These are phyloP conservation scores for Notospermus geniculatus DNA, from an alignment of 1,140 invertebrate genomes.

Conservation along the genomic window DNA sequence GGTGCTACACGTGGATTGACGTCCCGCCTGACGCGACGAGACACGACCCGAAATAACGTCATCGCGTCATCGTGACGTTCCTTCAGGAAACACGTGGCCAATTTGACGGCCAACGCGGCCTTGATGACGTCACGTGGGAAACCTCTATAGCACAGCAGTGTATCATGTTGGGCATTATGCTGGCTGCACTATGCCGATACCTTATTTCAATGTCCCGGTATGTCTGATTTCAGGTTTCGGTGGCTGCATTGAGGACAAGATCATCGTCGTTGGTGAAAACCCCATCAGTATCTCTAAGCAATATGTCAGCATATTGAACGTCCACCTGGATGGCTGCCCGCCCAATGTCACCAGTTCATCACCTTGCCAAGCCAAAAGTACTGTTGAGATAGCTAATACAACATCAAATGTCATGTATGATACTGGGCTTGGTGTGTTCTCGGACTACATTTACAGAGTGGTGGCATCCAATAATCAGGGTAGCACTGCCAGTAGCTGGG, in stretches of 20 bases:
- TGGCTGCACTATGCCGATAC: too few relatives aligned
- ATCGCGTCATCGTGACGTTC: too few relatives aligned
- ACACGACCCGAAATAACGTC: too few relatives aligned
- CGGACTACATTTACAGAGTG: constrained; percentile 53
- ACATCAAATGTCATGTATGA: constrained; percentile 32
- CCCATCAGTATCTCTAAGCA: constrained; percentile 14
- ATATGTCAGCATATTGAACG: constrained; percentile 30
- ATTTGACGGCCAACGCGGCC: too few relatives aligned
- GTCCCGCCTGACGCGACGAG: too few relatives aligned
- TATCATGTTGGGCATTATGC: too few relatives aligned
- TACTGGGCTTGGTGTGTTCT: constrained; percentile 30
- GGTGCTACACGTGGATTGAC: too few relatives aligned
- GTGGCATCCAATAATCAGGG: constrained; percentile 45
- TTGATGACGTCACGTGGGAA: too few relatives aligned
- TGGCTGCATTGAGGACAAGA: constrained; percentile 39
- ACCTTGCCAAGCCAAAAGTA: constrained; percentile 36
- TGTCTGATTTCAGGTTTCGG: constrained; percentile 40
- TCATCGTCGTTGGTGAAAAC: constrained; percentile 17
- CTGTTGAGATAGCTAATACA: constrained; percentile 38
- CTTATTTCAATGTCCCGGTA: too few relatives aligned
- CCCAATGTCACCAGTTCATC: constrained; percentile 29
- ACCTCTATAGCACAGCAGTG: too few relatives aligned
- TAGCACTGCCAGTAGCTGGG: constrained; percentile 39
- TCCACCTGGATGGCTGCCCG: constrained; percentile 48
- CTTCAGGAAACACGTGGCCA: too few relatives aligned